Evolutionary conservation across 2,113 vertebrate genomes (phyloP).

Genomic region (Monopterus albus): DNA sequence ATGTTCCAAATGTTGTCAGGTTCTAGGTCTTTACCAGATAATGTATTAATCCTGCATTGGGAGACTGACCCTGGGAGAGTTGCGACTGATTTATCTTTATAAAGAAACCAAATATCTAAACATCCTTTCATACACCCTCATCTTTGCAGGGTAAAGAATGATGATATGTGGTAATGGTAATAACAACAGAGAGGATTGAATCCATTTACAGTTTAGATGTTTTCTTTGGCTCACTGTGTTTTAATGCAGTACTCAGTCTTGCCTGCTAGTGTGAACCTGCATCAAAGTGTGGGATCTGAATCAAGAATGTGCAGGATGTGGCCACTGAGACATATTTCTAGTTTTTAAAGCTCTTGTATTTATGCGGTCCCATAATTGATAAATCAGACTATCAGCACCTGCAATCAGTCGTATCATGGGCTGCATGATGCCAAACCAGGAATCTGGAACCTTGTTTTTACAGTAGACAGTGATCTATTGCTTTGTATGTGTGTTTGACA

Average conservation of each 20-base stretch:
- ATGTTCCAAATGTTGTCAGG: too few species aligned
- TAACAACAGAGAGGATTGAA: conserved; percentile 58
- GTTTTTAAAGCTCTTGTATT: conserved; percentile 53
- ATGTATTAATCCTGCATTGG: conserved; percentile 14
- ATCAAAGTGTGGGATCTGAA: conserved; percentile 54
- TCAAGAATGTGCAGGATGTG: conserved; percentile 63
- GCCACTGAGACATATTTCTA: conserved; percentile 39
- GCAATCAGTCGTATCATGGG: conserved; percentile 32
- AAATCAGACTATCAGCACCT: conserved; percentile 60
- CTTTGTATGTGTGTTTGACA: conserved; percentile 25
- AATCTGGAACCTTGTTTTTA: conserved; percentile 31
- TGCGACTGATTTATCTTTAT: conserved; percentile 27
- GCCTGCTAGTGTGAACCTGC: conserved; percentile 45
- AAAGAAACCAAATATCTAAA: conserved; percentile 12
- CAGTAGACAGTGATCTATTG: not conserved
- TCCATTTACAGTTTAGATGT: conserved; percentile 61
- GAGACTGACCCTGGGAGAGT: conserved; percentile 7
- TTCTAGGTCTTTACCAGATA: conserved; percentile 6
- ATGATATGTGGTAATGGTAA: conserved; percentile 60
- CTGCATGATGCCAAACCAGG: conserved; percentile 26
- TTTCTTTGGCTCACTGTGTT: conserved; percentile 71
- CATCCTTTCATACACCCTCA: not conserved
- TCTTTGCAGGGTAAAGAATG: conserved; percentile 36
- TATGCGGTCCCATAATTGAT: conserved; percentile 48
- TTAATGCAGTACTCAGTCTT: conserved; percentile 18